A percentile compares a stretch with the other conserved stretches of the same genome.
Conservation (phyloP, 2,113 vertebrate genomes). For the Istiophorus platypterus region DNA sequence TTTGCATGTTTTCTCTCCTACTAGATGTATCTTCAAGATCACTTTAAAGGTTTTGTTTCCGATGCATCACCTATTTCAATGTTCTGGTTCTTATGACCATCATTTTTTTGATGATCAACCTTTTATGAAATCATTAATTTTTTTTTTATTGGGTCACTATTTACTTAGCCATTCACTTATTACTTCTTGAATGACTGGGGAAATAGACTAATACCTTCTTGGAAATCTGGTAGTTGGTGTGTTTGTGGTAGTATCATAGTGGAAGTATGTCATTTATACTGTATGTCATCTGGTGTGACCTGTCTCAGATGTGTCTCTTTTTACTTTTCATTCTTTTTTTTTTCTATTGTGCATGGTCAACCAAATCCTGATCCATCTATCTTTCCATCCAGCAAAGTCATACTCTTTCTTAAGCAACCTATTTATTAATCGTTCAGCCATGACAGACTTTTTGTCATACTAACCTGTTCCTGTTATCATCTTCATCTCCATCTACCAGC, state of each 20-base stretch:
- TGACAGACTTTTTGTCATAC: slow-evolving; percentile 30
- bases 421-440: background rate
- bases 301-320: background rate
- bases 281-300: background rate
- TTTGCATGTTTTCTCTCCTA: no score
- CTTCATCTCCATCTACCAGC: slow-evolving; percentile 76
- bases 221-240: no score
- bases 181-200: background rate
- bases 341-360: background rate
- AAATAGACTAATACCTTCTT: background rate
- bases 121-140: no score
- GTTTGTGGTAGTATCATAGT: background rate
- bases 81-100: no score
- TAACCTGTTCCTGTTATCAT: slow-evolving; percentile 76
- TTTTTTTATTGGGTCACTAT: background rate
- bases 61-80: no score
- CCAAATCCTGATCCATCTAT: background rate
- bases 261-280: background rate
- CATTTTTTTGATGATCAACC: no score
- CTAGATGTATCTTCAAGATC: background rate
- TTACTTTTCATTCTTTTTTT: background rate
- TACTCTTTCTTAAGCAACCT: background rate
- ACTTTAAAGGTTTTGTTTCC: no score
- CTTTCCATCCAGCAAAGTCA: background rate
- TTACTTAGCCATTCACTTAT: no score